phyloP scores from a whole-genome alignment of 2,888 invertebrate genomes.

The Cabera pusaria region DNA sequence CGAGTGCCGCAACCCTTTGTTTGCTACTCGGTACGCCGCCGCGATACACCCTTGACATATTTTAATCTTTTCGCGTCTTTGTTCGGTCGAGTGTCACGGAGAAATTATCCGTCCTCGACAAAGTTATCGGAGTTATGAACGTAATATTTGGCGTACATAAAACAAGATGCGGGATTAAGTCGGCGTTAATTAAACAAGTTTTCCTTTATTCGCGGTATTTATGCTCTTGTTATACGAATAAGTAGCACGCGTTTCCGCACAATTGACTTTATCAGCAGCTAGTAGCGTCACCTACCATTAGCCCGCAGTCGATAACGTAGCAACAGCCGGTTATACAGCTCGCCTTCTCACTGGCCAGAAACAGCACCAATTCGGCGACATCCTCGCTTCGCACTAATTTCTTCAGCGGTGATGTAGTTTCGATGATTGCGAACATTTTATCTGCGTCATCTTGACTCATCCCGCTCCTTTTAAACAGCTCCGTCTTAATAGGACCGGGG shows the following conservation, averaged over 20 bases:
- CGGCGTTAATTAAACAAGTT: conserved; percentile 36
- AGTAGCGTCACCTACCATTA: conserved; percentile 48
- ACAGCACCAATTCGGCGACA: conserved; percentile 57
- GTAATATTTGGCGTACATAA: conserved; percentile 37
- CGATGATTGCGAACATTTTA: conserved; percentile 44
- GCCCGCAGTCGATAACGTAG: conserved; percentile 58
- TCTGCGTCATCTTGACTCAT: conserved; percentile 46
- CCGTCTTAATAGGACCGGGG: conserved; percentile 62
- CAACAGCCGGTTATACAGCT: conserved; percentile 57
- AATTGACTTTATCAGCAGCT: conserved; percentile 39
- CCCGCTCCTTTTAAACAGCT: conserved; percentile 55
- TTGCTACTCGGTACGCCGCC: conserved; percentile 47
- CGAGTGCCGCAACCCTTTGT: conserved; percentile 57
- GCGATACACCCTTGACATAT: conserved; percentile 50
- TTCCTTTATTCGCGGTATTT: conserved; percentile 31
- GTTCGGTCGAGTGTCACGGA: conserved; percentile 50
- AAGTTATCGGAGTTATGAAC: conserved; percentile 54
- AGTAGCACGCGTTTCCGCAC: conserved; percentile 19
- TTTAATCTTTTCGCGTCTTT: conserved; percentile 63
- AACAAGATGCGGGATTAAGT: conserved; percentile 35
- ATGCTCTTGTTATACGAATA: conserved; percentile 30
- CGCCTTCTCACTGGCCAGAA: conserved; percentile 61
- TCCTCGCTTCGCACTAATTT: conserved; percentile 53
- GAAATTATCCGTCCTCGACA: conserved; percentile 52
- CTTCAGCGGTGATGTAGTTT: conserved; percentile 46